Conservation (phyloP, 2,888 invertebrate genomes). For the Embidobia sp. region DNA sequence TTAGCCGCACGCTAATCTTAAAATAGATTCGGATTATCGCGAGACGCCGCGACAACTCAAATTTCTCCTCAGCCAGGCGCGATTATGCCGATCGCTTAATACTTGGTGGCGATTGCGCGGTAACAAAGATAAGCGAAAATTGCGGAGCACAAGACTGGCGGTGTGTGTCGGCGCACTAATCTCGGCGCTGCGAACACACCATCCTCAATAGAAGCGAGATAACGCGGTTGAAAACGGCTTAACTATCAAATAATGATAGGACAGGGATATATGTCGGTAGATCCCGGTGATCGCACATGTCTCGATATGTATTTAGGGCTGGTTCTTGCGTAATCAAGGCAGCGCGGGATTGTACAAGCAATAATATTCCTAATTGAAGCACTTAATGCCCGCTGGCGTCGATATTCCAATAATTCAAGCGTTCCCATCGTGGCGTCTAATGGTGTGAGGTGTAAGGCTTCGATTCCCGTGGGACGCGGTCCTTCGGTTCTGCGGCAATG, state of each 20-base stretch:
- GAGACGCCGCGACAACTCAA: conserved; percentile 1
- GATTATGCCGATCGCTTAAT: conserved; percentile 8
- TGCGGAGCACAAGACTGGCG: conserved; percentile 18
- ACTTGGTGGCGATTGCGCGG: conserved; percentile 9
- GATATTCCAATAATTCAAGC: conserved; percentile 80
- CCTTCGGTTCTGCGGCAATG: conserved; percentile 77
- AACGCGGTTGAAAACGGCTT: conserved; percentile 62
- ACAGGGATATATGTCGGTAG: conserved; percentile 60
- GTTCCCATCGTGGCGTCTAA: conserved; percentile 69
- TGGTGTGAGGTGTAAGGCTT: conserved; percentile 78
- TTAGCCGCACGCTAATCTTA: conserved; percentile 24
- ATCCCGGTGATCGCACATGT: conserved; percentile 59
- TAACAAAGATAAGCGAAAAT: conserved; percentile 43
- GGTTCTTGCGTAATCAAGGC: conserved; percentile 63
- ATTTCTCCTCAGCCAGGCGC: conserved; percentile 28
- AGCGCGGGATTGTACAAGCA: conserved; percentile 63
- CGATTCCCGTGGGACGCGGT: conserved; percentile 78
- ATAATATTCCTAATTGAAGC: conserved; percentile 77
- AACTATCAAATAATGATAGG: conserved; percentile 63
- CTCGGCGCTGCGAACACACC: conserved; percentile 36
- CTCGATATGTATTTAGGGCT: conserved; percentile 58
- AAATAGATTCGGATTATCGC: conserved; percentile 15
- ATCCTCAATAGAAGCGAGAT: conserved; percentile 51
- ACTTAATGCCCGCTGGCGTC: conserved; percentile 78
- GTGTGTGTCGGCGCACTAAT: conserved; percentile 28